Base-by-base conservation (phyloP, 2,113 vertebrate species). In the Platycercus adscitus region DNA sequence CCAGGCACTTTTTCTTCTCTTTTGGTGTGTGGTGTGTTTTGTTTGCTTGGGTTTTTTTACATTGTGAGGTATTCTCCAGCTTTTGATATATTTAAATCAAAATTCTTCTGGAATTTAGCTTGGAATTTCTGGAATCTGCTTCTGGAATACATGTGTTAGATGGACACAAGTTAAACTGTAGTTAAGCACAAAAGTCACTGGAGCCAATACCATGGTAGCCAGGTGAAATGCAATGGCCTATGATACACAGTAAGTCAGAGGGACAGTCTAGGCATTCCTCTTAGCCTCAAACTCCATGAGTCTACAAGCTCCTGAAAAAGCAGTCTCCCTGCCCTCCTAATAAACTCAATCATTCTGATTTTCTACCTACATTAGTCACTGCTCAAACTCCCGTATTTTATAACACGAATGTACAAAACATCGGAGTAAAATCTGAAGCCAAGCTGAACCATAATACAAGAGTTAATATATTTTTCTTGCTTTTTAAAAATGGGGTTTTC, bases 241-340 rank as follows among this genome's bases (percentile, higher is more conserved):
- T 0, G 0, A 53, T 2, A 35, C 4, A 37, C 43, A 61, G 10
- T 2, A 15, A 49, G 31, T 9, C 78, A 86, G 43, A 73, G 16
- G 15, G 20, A 71, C 43, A 72, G 11, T 5, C 24, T 15, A 46
- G n/a, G 2, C 4, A 1, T 66, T 33, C 46, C 18, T 52, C 26
- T 29, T n/a, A 46, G 50, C 49, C 80, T 78, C 33, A 66, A 33
- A 70, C n/a, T 33, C 66, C 46, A 9, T 4, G 5, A 39, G 29
- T 4, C 83, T 58, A 3, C 3, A 3, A 58, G 47, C 37, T 52
- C 19, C 19, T 25, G 25, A 53, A 37, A 60, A 92, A 87, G 11
- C 1, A 18, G 41, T 19, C 39, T 46, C 64, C 55, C 53, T 80
- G 41, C 26, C 52, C 9, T 69, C 49, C 20, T 14, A 13, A 58